A percentile compares a stretch with the other conserved stretches of the same genome.
These are phyloP conservation scores for Acanthurus tractus DNA, from an alignment of 2,797 vertebrate genomes.

Conservation along the genomic window DNA sequence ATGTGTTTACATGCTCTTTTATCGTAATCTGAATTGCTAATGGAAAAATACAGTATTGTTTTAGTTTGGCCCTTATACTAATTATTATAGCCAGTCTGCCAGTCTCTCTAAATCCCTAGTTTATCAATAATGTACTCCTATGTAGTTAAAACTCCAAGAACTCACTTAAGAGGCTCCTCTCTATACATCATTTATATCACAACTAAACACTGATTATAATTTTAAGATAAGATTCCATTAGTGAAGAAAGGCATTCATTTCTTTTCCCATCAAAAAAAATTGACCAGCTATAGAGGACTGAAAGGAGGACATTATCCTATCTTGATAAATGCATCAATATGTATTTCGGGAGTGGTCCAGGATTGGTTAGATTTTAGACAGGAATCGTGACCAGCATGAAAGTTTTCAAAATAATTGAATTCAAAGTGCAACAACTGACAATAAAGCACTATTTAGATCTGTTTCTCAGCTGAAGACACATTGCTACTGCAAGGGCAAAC, in stretches of 20 bases:
- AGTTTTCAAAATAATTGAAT: not conserved
- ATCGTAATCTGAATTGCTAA: not conserved
- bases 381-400: accelerated
- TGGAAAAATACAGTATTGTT: not conserved
- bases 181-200: too few relatives aligned
- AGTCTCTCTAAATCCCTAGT: not conserved
- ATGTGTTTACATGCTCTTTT: slow-evolving; percentile 4
- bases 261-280: too few relatives aligned
- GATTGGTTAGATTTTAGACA: too few relatives aligned
- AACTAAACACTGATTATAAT: too few relatives aligned
- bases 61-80: not conserved
- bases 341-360: too few relatives aligned
- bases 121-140: not conserved
- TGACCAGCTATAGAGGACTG: too few relatives aligned
- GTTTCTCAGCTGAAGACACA: not conserved
- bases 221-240: too few relatives aligned
- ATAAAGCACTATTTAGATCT: not conserved
- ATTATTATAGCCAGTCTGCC: not conserved
- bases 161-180: not conserved
- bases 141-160: not conserved
- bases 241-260: too few relatives aligned
- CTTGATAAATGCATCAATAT: too few relatives aligned
- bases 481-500: not conserved
- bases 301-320: too few relatives aligned
- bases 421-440: not conserved